Percentiles rank a stretch among this genome's conserved stretches.
phyloP scores from a whole-genome alignment of 2,113 vertebrate genomes.

The Oncorhynchus tshawytscha region DNA sequence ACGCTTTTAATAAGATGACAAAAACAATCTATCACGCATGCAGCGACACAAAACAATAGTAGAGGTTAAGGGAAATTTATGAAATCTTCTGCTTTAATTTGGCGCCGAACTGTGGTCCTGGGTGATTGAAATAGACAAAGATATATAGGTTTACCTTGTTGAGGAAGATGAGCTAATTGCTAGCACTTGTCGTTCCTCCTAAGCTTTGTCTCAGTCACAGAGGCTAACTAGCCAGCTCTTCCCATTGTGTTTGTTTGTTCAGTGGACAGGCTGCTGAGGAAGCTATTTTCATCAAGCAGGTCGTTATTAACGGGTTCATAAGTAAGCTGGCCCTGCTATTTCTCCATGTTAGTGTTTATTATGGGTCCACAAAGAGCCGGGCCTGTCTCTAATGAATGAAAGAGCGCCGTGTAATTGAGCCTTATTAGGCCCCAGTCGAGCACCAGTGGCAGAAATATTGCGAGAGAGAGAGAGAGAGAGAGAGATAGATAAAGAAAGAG shows the following conservation, averaged over 20 bases:
- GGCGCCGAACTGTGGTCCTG: conserved; percentile 78
- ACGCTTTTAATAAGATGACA: conserved; percentile 90
- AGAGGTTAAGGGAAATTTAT: conserved; percentile 93
- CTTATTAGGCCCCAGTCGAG: conserved; percentile 81
- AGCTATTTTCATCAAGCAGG: conserved; percentile 82
- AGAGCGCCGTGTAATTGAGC: conserved; percentile 86
- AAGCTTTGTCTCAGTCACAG: conserved; percentile 88
- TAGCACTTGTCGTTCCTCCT: conserved; percentile 85
- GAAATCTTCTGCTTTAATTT: conserved; percentile 88
- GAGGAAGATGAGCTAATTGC: conserved; percentile 90
- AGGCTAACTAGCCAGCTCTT: conserved; percentile 86
- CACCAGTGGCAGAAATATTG: conserved; percentile 40
- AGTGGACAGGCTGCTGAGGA: conserved; percentile 83
- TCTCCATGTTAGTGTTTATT: conserved; percentile 87
- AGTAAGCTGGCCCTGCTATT: conserved; percentile 88
- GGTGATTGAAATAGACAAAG: conserved; percentile 95
- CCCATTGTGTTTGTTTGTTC: conserved; percentile 84
- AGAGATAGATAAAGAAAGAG: not conserved
- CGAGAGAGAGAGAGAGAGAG: not conserved
- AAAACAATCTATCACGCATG: conserved; percentile 89
- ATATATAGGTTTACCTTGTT: conserved; percentile 88
- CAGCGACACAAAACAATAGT: conserved; percentile 85
- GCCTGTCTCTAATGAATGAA: conserved; percentile 87
- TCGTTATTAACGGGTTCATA: conserved; percentile 93
- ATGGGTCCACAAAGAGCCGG: conserved; percentile 84